These are phyloP conservation scores for Nymphalis c-album DNA, from an alignment of 2,888 invertebrate genomes.

Conservation along the genomic window DNA sequence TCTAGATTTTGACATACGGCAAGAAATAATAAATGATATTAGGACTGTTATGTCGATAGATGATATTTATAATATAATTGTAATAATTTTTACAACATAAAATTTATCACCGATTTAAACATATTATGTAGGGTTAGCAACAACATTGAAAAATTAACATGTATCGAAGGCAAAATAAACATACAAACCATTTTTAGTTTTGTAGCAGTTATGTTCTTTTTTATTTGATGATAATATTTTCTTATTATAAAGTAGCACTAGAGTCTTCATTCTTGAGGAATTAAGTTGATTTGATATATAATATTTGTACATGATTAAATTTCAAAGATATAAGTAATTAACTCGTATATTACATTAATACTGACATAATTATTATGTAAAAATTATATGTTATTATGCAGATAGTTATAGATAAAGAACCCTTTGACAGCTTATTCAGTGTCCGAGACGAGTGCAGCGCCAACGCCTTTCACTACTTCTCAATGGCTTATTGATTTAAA, in stretches of 20 bases:
- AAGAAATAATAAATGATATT: conserved; percentile 29
- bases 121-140: no score
- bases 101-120: no score
- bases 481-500: conserved; percentile 24
- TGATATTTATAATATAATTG: conserved; percentile 60
- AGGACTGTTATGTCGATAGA: conserved; percentile 44
- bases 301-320: no score
- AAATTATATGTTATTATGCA: conserved; percentile 45
- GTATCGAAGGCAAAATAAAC: no score
- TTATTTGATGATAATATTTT: no score
- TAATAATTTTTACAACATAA: neutral
- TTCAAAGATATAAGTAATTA: conserved; percentile 47
- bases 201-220: no score
- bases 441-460: conserved; percentile 18
- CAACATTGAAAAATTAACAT: no score
- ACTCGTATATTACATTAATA: conserved; percentile 55
- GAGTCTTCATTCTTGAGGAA: no score
- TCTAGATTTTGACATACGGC: conserved; percentile 20
- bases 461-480: conserved; percentile 4
- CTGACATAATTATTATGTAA: conserved; percentile 52
- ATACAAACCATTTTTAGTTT: no score
- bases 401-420: conserved; percentile 39
- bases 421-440: conserved; percentile 39
- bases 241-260: no score
- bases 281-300: no score